Evolutionary conservation across 35 echinoderm and acorn worm species (phyloP).

Genomic region (Apostichopus japonicus): DNA sequence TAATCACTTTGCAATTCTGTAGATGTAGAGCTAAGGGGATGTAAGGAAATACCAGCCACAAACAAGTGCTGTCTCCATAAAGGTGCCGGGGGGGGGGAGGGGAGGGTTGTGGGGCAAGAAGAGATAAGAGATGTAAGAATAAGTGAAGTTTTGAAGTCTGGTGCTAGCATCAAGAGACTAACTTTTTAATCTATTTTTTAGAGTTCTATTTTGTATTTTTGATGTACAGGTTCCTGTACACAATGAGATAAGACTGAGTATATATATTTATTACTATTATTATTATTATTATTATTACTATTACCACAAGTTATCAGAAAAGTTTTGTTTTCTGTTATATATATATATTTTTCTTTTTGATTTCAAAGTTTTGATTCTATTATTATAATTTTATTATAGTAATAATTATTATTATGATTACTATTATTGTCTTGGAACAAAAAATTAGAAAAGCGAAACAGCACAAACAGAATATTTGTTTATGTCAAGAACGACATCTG

Average conservation of each 20-base stretch:
- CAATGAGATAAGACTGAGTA: conserved; percentile 33
- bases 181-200: conserved; percentile 4
- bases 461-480: neutral
- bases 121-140: neutral
- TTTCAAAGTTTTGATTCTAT: neutral
- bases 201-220: conserved; percentile 44
- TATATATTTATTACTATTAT: conserved; percentile 32
- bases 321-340: conserved; percentile 12
- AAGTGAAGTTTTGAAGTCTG: neutral
- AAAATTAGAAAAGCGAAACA: neutral
- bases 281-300: neutral
- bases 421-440: too few relatives aligned
- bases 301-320: too few relatives aligned
- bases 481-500: neutral
- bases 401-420: too few relatives aligned
- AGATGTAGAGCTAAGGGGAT: too few relatives aligned
- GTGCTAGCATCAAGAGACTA: conserved; percentile 10
- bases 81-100: too few relatives aligned
- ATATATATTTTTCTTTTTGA: neutral
- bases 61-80: too few relatives aligned
- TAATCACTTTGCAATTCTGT: too few relatives aligned
- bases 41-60: too few relatives aligned
- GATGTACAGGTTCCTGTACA: conserved; percentile 43
- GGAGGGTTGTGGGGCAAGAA: neutral
- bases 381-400: neutral